A percentile compares a stretch with the other conserved stretches of the same genome.
These are phyloP conservation scores for Clarias magur DNA, from an alignment of 2,113 vertebrate species.

Conservation along the genomic window DNA sequence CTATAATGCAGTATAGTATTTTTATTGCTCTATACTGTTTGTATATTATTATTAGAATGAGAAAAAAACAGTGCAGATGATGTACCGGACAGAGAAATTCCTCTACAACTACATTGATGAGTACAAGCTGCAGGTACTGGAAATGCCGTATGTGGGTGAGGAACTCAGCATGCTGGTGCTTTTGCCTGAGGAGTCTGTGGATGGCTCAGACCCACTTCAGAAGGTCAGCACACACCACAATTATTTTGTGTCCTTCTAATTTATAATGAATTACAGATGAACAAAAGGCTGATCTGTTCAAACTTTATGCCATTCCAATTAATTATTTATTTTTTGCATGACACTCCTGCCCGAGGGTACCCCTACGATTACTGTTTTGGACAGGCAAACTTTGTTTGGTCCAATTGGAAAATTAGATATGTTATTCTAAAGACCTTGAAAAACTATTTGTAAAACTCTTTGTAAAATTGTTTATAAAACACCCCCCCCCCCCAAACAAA, in stretches of 20 bases:
- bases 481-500: too few species aligned
- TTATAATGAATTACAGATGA: neutral
- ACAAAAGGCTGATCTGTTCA: neutral
- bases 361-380: too few species aligned
- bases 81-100: constrained; percentile 82
- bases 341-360: too few species aligned
- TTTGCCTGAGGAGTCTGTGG: constrained; percentile 75
- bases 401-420: too few species aligned
- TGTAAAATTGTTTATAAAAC: too few species aligned
- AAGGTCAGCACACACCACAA: constrained; percentile 70
- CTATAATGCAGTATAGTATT: neutral
- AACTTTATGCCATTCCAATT: too few species aligned
- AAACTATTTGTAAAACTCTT: too few species aligned
- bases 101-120: constrained; percentile 75
- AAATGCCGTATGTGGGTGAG: constrained; percentile 78
- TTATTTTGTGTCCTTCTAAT: neutral
- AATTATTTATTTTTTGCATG: too few species aligned
- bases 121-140: constrained; percentile 75
- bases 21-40: neutral
- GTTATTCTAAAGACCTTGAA: too few species aligned
- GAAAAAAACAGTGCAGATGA: constrained; percentile 84
- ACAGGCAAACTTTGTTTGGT: too few species aligned
- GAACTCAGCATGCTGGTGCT: constrained; percentile 91
- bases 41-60: constrained; percentile 71
- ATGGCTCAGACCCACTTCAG: constrained; percentile 75